Percentiles rank a stretch among this genome's conserved stretches.
These are phyloP conservation scores for Hyaena hyaena DNA, from an alignment of 2,113 vertebrate species.

Conservation along the genomic window DNA sequence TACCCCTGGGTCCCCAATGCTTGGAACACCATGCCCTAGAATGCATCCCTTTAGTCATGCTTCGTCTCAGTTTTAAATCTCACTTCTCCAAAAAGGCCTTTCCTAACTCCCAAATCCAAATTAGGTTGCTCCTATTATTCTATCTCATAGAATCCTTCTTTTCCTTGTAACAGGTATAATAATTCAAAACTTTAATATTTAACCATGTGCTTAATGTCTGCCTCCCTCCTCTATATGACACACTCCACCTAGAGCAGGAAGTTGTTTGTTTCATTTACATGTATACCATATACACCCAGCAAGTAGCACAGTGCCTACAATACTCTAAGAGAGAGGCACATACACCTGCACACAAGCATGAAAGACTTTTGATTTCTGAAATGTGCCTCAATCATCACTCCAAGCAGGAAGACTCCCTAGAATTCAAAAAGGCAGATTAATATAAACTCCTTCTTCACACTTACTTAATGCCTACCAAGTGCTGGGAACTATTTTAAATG, in stretches of 20 bases:
- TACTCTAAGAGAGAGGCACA: background rate
- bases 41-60: background rate
- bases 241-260: background rate
- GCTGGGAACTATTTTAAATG: conserved; percentile 19
- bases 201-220: background rate
- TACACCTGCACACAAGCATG: background rate
- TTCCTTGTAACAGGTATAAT: background rate
- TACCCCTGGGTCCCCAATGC: background rate
- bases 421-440: conserved; percentile 31
- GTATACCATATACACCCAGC: background rate
- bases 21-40: background rate
- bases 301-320: background rate
- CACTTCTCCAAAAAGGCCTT: conserved; percentile 36
- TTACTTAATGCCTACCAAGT: background rate
- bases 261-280: background rate
- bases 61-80: conserved; percentile 58
- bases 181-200: background rate
- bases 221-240: background rate
- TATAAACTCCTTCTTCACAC: conserved; percentile 28
- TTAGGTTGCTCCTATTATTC: background rate
- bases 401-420: background rate
- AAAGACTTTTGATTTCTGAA: background rate
- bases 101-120: conserved; percentile 4
- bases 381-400: background rate
- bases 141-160: background rate